A percentile compares a stretch with the other conserved stretches of the same genome.
These are phyloP conservation scores for Euglossa dilemma DNA, from an alignment of 1,140 invertebrate genomes.

Conservation along the genomic window DNA sequence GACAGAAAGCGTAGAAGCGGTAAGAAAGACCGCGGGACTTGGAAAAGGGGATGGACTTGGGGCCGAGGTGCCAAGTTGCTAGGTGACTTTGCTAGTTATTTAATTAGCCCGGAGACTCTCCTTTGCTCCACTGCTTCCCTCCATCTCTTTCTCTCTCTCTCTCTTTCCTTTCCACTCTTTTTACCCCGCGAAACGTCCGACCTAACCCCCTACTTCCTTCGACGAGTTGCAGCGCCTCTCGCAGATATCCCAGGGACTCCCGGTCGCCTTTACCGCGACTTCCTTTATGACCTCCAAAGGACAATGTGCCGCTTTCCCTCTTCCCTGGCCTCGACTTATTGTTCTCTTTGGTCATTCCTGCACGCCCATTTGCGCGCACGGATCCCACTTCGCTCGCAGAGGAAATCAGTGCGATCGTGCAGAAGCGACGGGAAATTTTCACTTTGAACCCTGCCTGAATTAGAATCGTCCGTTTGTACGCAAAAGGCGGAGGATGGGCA, in stretches of 20 bases:
- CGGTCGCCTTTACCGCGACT: conserved; percentile 38
- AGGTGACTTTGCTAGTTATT: conserved; percentile 76
- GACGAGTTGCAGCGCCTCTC: background rate
- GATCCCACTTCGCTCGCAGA: background rate
- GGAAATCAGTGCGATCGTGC: conserved; percentile 9
- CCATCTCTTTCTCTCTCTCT: too few relatives aligned
- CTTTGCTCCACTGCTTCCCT: conserved; percentile 58
- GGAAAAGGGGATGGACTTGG: conserved; percentile 62
- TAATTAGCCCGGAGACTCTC: conserved; percentile 74
- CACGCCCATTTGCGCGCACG: conserved; percentile 19
- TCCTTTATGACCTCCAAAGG: conserved; percentile 50
- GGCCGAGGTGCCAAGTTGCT: conserved; percentile 73
- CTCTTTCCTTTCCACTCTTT: conserved; percentile 44
- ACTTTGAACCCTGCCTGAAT: conserved; percentile 27
- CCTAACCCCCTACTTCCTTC: background rate
- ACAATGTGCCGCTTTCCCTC: conserved; percentile 32
- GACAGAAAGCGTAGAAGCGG: conserved; percentile 61
- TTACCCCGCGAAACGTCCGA: conserved; percentile 17
- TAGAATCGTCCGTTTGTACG: conserved; percentile 8
- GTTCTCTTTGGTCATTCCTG: conserved; percentile 45
- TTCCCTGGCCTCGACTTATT: conserved; percentile 10
- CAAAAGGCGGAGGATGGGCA: background rate
- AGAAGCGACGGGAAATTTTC: conserved; percentile 27
- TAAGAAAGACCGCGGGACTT: conserved; percentile 69
- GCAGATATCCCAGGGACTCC: conserved; percentile 3